Evolutionary conservation across 1,140 invertebrate species (phyloP).

Genomic region (Orius insidiosus): DNA sequence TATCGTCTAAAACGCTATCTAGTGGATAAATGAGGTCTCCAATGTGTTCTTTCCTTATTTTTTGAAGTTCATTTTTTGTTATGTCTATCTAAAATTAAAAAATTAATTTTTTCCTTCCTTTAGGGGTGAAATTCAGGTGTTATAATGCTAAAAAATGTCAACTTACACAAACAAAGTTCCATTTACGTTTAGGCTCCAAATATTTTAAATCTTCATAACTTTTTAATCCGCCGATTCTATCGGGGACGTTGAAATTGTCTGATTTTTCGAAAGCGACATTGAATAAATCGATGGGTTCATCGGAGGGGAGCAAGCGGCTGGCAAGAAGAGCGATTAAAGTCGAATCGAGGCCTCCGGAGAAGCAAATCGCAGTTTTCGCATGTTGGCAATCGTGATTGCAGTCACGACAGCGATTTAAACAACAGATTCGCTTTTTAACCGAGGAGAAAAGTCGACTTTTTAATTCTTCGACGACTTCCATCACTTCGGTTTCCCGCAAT

Average conservation of each 20-base stretch:
- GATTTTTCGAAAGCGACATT: slow-evolving; percentile 83
- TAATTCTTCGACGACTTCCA: too few relatives aligned
- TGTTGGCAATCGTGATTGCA: slow-evolving; percentile 34
- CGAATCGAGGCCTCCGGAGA: slow-evolving; percentile 93
- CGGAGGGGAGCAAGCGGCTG: slow-evolving; percentile 46
- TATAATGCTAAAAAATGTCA: neutral
- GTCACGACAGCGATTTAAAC: neutral
- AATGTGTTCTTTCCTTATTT: slow-evolving; percentile 35
- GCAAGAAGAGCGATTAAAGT: slow-evolving; percentile 67
- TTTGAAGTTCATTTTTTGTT: slow-evolving; percentile 42
- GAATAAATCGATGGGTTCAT: slow-evolving; percentile 75
- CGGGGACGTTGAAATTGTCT: slow-evolving; percentile 44
- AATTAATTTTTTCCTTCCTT: neutral
- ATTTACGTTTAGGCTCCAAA: slow-evolving; percentile 47
- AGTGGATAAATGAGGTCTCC: slow-evolving; percentile 65
- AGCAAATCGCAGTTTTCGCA: slow-evolving; percentile 67
- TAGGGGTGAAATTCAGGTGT: too few relatives aligned
- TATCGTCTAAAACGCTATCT: slow-evolving; percentile 85
- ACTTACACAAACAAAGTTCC: slow-evolving; percentile 51
- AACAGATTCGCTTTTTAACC: neutral
- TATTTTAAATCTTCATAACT: slow-evolving; percentile 53
- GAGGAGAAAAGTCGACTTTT: too few relatives aligned
- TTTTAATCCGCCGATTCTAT: slow-evolving; percentile 55
- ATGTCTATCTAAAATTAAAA: slow-evolving; percentile 49
- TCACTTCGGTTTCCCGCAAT: neutral